These are phyloP conservation scores for Aelia acuminata DNA, from an alignment of 2,888 invertebrate genomes.

Conservation along the genomic window DNA sequence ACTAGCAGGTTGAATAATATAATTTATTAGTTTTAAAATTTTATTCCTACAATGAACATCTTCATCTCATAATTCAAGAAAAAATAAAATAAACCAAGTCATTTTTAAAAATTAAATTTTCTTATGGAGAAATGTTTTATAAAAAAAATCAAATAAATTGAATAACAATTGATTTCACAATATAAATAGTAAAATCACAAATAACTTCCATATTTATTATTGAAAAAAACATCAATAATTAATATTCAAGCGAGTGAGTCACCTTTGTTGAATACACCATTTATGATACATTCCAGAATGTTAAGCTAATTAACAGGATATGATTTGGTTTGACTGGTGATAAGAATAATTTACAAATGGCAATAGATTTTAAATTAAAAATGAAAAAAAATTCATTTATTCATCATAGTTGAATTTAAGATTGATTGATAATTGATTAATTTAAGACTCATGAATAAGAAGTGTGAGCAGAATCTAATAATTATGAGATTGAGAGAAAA, in stretches of 20 bases:
- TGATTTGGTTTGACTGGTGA: background rate
- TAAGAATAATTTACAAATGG: background rate
- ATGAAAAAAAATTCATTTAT: background rate
- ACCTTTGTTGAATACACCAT: constrained; percentile 40
- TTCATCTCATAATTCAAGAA: background rate
- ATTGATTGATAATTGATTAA: too few species aligned
- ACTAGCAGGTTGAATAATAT: background rate
- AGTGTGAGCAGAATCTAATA: too few species aligned
- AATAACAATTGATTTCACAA: background rate
- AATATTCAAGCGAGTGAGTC: constrained; percentile 22
- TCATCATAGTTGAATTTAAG: too few species aligned
- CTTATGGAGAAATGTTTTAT: background rate
- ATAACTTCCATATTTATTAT: constrained; percentile 52
- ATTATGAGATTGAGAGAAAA: too few species aligned
- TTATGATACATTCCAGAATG: constrained; percentile 27
- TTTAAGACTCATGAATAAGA: too few species aligned
- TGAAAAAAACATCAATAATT: background rate
- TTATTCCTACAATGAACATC: background rate
- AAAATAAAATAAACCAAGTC: background rate
- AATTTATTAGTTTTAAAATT: background rate
- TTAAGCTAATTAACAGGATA: background rate
- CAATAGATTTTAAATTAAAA: background rate
- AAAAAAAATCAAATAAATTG: background rate
- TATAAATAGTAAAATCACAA: background rate
- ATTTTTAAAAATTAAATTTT: background rate